These are phyloP conservation scores for Mesaphorura yosii DNA, from an alignment of 1,140 invertebrate genomes.

Conservation along the genomic window DNA sequence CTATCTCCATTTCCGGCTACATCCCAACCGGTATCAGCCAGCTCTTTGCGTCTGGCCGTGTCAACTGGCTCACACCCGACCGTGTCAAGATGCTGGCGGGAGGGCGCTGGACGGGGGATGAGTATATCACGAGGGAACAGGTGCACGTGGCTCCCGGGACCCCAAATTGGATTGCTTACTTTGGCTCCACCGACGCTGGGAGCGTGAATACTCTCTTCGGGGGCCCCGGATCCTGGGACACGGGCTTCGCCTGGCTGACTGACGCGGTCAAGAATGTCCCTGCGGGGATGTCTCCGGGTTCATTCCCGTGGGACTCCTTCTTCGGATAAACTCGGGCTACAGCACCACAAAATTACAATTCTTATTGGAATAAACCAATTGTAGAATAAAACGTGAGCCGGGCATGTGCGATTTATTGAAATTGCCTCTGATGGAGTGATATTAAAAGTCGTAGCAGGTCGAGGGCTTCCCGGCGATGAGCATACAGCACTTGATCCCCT, in stretches of 20 bases:
- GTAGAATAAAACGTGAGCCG: too few species aligned
- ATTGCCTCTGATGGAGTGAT: too few species aligned
- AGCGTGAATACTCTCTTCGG: neutral
- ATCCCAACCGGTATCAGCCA: neutral
- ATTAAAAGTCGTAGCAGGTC: too few species aligned
- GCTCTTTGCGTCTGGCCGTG: neutral
- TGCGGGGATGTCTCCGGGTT: too few species aligned
- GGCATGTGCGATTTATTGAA: too few species aligned
- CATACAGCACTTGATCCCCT: too few species aligned
- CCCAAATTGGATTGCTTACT: neutral
- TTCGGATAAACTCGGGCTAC: too few species aligned
- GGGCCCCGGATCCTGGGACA: neutral
- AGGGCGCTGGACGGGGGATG: neutral
- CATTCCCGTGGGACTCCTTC: too few species aligned
- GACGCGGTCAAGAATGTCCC: too few species aligned
- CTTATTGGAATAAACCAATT: too few species aligned
- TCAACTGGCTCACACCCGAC: slow-evolving; percentile 7
- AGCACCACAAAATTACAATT: too few species aligned
- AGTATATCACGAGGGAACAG: neutral
- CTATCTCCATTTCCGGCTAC: neutral
- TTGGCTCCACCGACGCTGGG: neutral
- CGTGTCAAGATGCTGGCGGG: neutral
- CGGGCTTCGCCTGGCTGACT: neutral
- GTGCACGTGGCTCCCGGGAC: neutral
- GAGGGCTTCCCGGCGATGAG: too few species aligned